Evolutionary conservation across 92 coral and sea anemone genomes (phyloP).

Genomic region (Epizoanthus scotinus): DNA sequence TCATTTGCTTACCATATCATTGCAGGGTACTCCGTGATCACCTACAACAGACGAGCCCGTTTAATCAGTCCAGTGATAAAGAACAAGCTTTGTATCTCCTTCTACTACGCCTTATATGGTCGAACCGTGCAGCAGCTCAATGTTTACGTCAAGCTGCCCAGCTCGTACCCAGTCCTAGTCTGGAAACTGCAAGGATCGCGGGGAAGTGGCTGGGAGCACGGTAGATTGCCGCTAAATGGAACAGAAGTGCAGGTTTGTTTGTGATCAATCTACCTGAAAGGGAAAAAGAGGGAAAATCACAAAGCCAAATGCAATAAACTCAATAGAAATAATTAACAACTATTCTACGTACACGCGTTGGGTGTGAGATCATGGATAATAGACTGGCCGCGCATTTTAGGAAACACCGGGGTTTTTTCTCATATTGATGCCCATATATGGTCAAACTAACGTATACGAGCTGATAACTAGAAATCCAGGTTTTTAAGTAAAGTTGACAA

Average conservation of each 20-base stretch:
- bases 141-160: background rate
- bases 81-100: constrained; percentile 16
- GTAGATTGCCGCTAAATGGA: constrained; percentile 1
- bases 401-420: too few relatives aligned
- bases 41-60: constrained; percentile 18
- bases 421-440: too few relatives aligned
- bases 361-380: too few relatives aligned
- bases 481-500: too few relatives aligned
- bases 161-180: constrained; percentile 1
- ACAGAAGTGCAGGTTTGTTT: constrained; percentile 4
- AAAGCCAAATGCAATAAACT: too few relatives aligned
- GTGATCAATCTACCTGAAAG: background rate
- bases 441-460: too few relatives aligned
- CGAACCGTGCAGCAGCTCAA: background rate
- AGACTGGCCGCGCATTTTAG: too few relatives aligned
- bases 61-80: constrained; percentile 12
- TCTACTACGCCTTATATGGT: constrained; percentile 10
- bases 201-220: background rate
- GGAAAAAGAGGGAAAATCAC: too few relatives aligned
- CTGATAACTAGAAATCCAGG: too few relatives aligned
- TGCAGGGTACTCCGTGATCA: constrained; percentile 9
- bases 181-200: constrained; percentile 6
- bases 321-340: too few relatives aligned
- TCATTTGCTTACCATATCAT: background rate
- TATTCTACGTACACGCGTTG: too few relatives aligned